Conservation (phyloP, 1,140 invertebrate species). For the Heliconius nattereri region DNA sequence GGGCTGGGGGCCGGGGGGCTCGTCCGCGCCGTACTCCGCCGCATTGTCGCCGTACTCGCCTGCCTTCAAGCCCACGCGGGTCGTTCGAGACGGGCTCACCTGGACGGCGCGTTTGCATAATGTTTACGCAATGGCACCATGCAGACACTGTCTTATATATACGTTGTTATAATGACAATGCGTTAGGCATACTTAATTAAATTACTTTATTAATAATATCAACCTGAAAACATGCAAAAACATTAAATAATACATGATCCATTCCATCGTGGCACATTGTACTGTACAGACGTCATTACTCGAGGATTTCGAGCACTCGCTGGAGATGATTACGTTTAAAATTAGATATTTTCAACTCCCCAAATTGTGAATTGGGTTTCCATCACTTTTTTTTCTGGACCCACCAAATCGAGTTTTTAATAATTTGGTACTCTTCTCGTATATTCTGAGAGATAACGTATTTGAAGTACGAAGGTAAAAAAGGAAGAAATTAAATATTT, state of each 20-base stretch:
- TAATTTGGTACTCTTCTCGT: neutral
- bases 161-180: neutral
- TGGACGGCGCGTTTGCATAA: constrained; percentile 35
- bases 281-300: neutral
- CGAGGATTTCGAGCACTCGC: neutral
- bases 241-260: neutral
- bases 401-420: neutral
- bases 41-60: constrained; percentile 69
- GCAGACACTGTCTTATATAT: neutral
- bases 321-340: neutral
- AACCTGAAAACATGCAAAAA: neutral
- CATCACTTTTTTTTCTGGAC: no score
- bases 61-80: constrained; percentile 50
- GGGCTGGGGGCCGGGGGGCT: constrained; percentile 28
- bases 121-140: constrained; percentile 24
- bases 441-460: neutral
- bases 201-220: neutral
- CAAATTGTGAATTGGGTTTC: neutral
- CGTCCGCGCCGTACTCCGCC: constrained; percentile 56
- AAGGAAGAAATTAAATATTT: neutral
- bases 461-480: neutral
- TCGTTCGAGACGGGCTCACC: constrained; percentile 31
- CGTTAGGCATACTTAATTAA: neutral
- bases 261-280: neutral
- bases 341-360: neutral